Evolutionary conservation across 2,797 vertebrate species (phyloP).

Genomic region (Furcifer pardalis): DNA sequence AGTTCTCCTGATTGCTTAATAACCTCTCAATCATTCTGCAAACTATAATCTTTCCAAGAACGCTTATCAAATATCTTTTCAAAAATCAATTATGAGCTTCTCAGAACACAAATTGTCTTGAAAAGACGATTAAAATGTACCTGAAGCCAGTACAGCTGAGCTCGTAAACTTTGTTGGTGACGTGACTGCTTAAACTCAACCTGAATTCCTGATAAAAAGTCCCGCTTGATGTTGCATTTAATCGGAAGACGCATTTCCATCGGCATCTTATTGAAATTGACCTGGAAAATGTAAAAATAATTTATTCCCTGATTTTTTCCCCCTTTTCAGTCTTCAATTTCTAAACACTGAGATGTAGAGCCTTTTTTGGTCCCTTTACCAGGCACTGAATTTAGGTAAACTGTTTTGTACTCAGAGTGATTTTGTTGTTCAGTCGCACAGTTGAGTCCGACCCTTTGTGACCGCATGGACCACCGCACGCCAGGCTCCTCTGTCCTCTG

Average conservation of each 20-base stretch:
- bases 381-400: too few relatives aligned
- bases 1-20: background rate
- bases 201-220: constrained; percentile 92
- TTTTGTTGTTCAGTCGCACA: too few relatives aligned
- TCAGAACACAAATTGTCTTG: background rate
- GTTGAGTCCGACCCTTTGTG: too few relatives aligned
- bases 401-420: too few relatives aligned
- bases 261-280: constrained; percentile 82
- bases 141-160: constrained; percentile 95
- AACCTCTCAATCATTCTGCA: background rate
- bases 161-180: constrained; percentile 92
- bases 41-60: background rate
- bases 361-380: too few relatives aligned
- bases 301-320: too few relatives aligned
- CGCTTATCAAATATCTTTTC: too few relatives aligned
- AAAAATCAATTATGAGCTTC: background rate
- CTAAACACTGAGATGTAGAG: too few relatives aligned
- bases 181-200: constrained; percentile 92
- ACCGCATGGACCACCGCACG: too few relatives aligned
- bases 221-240: constrained; percentile 85
- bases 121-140: constrained; percentile 62
- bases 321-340: too few relatives aligned
- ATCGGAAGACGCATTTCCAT: constrained; percentile 91
- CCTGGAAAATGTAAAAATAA: constrained; percentile 73
- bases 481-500: too few relatives aligned